These are phyloP conservation scores for Amphiprion ocellaris DNA, from an alignment of 2,113 vertebrate genomes.

Conservation along the genomic window DNA sequence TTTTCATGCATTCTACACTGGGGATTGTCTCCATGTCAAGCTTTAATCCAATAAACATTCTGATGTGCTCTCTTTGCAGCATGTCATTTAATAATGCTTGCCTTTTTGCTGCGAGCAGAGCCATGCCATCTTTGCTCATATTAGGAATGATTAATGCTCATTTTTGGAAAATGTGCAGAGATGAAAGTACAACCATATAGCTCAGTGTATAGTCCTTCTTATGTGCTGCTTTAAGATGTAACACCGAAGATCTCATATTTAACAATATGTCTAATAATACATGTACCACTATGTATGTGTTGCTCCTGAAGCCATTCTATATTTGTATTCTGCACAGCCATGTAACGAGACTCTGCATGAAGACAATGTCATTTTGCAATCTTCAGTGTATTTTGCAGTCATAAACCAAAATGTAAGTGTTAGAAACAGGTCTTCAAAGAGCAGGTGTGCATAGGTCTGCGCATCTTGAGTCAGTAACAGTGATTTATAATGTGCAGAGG, in stretches of 20 bases:
- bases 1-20: slow-evolving; percentile 74
- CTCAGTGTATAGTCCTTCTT: not conserved
- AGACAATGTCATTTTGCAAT: slow-evolving; percentile 13
- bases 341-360: not conserved
- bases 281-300: not conserved
- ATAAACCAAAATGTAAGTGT: slow-evolving; percentile 10
- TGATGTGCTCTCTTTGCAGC: slow-evolving; percentile 72
- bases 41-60: slow-evolving; percentile 84
- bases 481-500: slow-evolving; percentile 75
- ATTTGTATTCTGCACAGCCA: slow-evolving; percentile 4
- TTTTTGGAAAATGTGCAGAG: slow-evolving; percentile 61
- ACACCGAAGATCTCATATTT: not conserved
- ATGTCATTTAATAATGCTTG: slow-evolving; percentile 71
- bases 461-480: slow-evolving; percentile 49
- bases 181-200: slow-evolving; percentile 48
- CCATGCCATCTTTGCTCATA: slow-evolving; percentile 63
- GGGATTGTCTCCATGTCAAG: slow-evolving; percentile 75
- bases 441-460: slow-evolving; percentile 59
- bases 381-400: slow-evolving; percentile 28
- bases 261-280: slow-evolving; percentile 6
- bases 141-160: slow-evolving; percentile 68
- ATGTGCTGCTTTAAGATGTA: not conserved
- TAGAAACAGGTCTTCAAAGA: slow-evolving; percentile 44
- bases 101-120: slow-evolving; percentile 66
- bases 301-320: not conserved